These are phyloP conservation scores for Lasioglossum baleicum DNA, from an alignment of 1,140 invertebrate species.

Conservation along the genomic window DNA sequence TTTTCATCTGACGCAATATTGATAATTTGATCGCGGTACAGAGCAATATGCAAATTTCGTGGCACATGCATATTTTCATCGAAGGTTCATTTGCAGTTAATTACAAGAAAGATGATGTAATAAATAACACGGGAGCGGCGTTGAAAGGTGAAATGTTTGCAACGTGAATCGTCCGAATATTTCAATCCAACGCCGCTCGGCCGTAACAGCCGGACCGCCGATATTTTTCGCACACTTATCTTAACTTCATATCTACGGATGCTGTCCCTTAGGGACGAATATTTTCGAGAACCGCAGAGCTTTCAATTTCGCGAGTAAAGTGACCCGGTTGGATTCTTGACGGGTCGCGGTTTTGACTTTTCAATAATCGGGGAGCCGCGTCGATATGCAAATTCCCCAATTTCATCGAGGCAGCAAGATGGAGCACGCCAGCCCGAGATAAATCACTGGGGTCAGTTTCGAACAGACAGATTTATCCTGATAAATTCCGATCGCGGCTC, in stretches of 20 bases:
- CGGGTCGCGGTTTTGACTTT: conserved; percentile 27
- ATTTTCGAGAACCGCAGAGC: background rate
- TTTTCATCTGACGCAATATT: too few relatives aligned
- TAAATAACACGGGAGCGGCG: too few relatives aligned
- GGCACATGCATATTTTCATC: too few relatives aligned
- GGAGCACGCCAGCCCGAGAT: conserved; percentile 13
- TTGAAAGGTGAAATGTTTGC: too few relatives aligned
- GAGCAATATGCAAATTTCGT: too few relatives aligned
- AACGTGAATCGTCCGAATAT: background rate
- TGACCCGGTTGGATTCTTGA: background rate
- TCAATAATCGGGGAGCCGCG: conserved; percentile 15
- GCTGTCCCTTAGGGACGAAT: conserved; percentile 2
- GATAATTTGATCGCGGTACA: too few relatives aligned
- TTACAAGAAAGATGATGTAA: too few relatives aligned
- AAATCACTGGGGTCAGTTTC: conserved; percentile 42
- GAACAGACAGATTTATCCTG: conserved; percentile 43
- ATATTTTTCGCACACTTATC: background rate
- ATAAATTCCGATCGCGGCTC: conserved; percentile 37
- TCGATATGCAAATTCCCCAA: conserved; percentile 32
- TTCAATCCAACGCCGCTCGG: background rate
- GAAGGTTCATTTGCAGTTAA: too few relatives aligned
- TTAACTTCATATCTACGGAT: background rate
- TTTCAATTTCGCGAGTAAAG: background rate
- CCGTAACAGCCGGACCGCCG: background rate
- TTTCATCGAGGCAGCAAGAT: conserved; percentile 31